phyloP scores from a whole-genome alignment of 92 coral and sea anemone genomes.

The Muricea muricata region DNA sequence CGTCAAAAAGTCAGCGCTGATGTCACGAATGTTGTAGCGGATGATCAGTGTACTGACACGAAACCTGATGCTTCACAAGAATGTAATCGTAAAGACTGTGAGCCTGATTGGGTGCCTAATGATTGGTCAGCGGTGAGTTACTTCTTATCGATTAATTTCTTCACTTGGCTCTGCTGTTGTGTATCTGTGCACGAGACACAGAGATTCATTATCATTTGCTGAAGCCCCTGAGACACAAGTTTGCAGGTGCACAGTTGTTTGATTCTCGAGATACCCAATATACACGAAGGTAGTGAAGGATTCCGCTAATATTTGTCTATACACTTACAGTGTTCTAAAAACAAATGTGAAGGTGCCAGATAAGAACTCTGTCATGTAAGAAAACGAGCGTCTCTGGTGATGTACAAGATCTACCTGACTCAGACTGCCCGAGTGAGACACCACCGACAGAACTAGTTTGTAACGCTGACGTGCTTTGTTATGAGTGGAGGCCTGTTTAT shows the following conservation, averaged over 20 bases:
- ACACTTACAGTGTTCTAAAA: conserved; percentile 22
- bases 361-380: conserved; percentile 10
- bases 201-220: too few relatives aligned
- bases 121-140: conserved; percentile 76
- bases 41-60: neutral
- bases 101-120: conserved; percentile 72
- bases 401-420: neutral
- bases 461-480: conserved; percentile 2
- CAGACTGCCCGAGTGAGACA: conserved; percentile 17
- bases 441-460: conserved; percentile 30
- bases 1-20: conserved; percentile 11
- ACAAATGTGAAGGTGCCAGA: conserved; percentile 33
- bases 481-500: conserved; percentile 32
- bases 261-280: too few relatives aligned
- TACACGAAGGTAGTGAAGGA: too few relatives aligned
- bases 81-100: conserved; percentile 29
- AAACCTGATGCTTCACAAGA: conserved; percentile 11
- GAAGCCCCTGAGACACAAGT: too few relatives aligned
- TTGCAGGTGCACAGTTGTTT: too few relatives aligned
- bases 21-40: neutral
- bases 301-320: neutral
- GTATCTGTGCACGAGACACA: too few relatives aligned
- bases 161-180: too few relatives aligned
- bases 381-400: conserved; percentile 1
- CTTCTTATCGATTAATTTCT: neutral